These are phyloP conservation scores for Spea hammondii DNA, from an alignment of 2,797 vertebrate species.

Conservation along the genomic window DNA sequence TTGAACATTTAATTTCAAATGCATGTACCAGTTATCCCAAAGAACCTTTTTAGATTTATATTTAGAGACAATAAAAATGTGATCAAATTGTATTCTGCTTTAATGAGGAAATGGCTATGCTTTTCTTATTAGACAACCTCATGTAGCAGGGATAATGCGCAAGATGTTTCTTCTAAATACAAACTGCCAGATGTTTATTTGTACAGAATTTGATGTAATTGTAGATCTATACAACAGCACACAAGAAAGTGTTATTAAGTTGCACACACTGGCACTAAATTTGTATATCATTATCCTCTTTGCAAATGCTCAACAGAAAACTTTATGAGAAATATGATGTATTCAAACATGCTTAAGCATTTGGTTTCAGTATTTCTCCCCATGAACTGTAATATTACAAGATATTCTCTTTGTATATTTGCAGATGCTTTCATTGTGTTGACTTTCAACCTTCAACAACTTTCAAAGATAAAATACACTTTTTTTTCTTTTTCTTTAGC, in stretches of 20 bases:
- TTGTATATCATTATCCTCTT: constrained; percentile 53
- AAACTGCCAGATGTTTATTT: constrained; percentile 53
- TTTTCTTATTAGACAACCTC: constrained; percentile 53
- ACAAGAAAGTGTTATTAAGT: constrained; percentile 54
- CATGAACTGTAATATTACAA: constrained; percentile 19
- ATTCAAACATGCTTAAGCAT: constrained; percentile 47
- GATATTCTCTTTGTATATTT: constrained; percentile 28
- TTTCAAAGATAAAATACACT: too few relatives aligned
- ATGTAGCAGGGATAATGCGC: constrained; percentile 47
- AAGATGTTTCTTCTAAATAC: constrained; percentile 53
- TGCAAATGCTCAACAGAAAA: constrained; percentile 49
- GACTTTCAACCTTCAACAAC: constrained; percentile 13
- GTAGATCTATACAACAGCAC: constrained; percentile 53
- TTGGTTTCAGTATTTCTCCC: constrained; percentile 32
- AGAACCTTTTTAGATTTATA: constrained; percentile 49
- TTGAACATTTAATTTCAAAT: constrained; percentile 39
- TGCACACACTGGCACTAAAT: constrained; percentile 53
- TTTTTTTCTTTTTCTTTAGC: too few relatives aligned
- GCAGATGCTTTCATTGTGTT: constrained; percentile 40
- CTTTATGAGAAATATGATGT: constrained; percentile 48
- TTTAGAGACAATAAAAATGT: constrained; percentile 53
- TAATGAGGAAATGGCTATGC: constrained; percentile 53
- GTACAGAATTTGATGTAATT: constrained; percentile 53
- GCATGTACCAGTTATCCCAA: constrained; percentile 44
- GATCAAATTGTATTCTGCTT: constrained; percentile 52